These are phyloP conservation scores for Folsomia manolachei DNA, from an alignment of 2,888 invertebrate species.

Conservation along the genomic window DNA sequence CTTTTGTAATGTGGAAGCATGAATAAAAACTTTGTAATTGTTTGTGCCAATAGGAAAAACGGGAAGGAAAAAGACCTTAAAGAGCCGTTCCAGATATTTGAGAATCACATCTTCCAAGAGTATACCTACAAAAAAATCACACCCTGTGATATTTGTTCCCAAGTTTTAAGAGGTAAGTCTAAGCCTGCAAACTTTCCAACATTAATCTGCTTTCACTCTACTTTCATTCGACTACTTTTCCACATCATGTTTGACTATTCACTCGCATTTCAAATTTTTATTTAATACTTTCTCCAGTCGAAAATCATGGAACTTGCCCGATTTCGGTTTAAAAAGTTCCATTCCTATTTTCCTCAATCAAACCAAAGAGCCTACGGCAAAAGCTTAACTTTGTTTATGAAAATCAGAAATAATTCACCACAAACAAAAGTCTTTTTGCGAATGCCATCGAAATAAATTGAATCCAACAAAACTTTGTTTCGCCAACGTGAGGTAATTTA, in stretches of 20 bases:
- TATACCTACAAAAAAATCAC: constrained; percentile 94
- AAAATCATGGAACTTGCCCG: no score
- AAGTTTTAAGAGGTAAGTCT: constrained; percentile 77
- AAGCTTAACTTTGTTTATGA: no score
- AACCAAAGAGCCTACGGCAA: no score
- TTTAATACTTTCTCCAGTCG: neutral
- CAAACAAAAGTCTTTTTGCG: no score
- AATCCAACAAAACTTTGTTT: no score
- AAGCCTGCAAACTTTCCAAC: neutral
- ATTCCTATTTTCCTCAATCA: no score
- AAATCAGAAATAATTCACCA: no score
- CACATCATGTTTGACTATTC: neutral
- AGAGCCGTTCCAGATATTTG: constrained; percentile 60
- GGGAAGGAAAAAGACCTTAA: constrained; percentile 51
- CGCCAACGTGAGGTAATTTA: no score
- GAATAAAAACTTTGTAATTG: neutral
- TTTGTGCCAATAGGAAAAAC: constrained; percentile 47
- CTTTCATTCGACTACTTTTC: constrained; percentile 1
- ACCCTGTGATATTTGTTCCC: constrained; percentile 89
- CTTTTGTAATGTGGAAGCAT: neutral
- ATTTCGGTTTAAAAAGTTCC: no score
- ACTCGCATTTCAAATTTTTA: neutral
- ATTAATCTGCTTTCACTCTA: neutral
- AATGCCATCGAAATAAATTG: no score
- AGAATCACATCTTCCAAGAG: constrained; percentile 84